Evolutionary conservation across 2,113 vertebrate species (phyloP), one percentile per base, ranked within the genome.

Genomic region (Terrapene triunguis): DNA sequence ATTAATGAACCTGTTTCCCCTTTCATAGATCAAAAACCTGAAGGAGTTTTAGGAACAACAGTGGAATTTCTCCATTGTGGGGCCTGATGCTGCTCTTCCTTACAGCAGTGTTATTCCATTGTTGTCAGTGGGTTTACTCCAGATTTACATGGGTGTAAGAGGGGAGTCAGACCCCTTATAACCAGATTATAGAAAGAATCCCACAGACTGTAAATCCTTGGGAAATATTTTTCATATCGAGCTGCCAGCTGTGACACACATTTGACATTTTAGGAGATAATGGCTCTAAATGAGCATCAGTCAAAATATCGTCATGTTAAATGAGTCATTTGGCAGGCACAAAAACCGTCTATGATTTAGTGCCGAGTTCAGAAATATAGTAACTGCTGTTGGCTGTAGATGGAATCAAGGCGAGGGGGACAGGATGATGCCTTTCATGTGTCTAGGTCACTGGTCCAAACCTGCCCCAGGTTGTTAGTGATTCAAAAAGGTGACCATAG

Each of bases 331-430:
- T 85, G 38, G 90, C 89, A 96, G 53, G 24, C 57, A 81, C 89
- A 96, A n/a, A 29, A 44, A 80, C 38, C 85, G 96, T 97, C 96
- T 93, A 95, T 93, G 96, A 91, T 69, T 95, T 97, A 80, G 88
- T 54, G 4, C 38, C 50, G 38, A 51, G 85, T 79, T 96, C 90
- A 96, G 53, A 97, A 96, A 91, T 22, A 78, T 19, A 80, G 25
- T 86, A 95, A 95, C 81, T 91, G 29, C 87, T 94, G 80, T 94
- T 97, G 97, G 94, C 96, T 95, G 53, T 80, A 95, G 96, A 97
- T 96, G 91, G 96, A 96, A 95, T 44, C 82, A 82, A 91, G 55
- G n/a, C 80, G 21, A 79, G 29, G 35, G 62, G 92, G 84, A 82
- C 80, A 91, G 42, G 47, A 94, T 29, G 17, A 80, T 35, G 69